phyloP scores from a whole-genome alignment of 2,113 vertebrate genomes.

The Cettia cetti region DNA sequence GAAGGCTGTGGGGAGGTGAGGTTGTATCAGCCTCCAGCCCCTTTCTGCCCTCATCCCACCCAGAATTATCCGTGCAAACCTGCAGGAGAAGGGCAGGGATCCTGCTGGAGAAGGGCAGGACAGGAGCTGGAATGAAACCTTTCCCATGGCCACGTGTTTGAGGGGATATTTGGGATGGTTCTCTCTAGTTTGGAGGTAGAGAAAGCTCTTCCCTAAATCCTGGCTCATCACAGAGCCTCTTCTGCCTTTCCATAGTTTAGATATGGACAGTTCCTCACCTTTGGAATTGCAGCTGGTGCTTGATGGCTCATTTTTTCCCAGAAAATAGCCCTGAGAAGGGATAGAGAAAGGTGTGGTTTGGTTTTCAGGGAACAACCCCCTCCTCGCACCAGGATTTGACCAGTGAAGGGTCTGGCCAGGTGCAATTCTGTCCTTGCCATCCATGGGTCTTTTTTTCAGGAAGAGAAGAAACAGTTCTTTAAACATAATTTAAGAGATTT shows the following conservation, averaged over 20 bases:
- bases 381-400: neutral
- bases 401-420: neutral
- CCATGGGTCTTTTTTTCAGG: neutral
- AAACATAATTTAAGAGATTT: neutral
- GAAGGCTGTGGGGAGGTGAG: neutral
- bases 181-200: neutral
- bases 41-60: neutral
- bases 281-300: neutral
- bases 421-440: neutral
- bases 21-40: neutral
- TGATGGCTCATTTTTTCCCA: neutral
- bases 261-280: neutral
- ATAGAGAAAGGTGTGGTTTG: neutral
- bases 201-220: neutral
- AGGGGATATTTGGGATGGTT: neutral
- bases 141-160: accelerated
- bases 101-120: neutral
- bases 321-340: accelerated
- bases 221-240: neutral
- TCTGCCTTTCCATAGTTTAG: neutral
- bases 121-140: neutral
- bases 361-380: neutral
- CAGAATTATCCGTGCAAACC: neutral
- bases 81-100: too few relatives aligned
- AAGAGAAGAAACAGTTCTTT: neutral